Base-by-base conservation (phyloP, 1,140 invertebrate species). In the Maniola jurtina region DNA sequence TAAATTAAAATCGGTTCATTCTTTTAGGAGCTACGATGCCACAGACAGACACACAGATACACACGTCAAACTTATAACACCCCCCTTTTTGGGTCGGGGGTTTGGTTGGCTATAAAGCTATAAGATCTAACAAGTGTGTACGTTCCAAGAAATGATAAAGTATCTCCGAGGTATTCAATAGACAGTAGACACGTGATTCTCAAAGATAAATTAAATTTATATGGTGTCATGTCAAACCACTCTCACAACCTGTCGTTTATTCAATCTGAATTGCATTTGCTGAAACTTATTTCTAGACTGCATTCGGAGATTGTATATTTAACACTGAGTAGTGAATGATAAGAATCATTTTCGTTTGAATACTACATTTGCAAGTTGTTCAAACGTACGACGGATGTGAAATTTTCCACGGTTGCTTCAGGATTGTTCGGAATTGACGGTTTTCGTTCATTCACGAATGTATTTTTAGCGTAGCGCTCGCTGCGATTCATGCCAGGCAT, bases 391-490 rank as follows among this genome's bases (percentile, higher is more conserved):
- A 76, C 84, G 83, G 81, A 86, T 85, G 77, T 80, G 75, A 86
- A 89, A 89, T 81, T 88, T 89, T 89, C 87, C 86, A 84, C 77
- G 73, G 72, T 57, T 54, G 68, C 63, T 72, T 67, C 71, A 83
- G 77, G 68, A 79, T 76, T 66, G 75, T 74, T 72, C 66, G 54
- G 76, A 71, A 75, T 73, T 65, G 71, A 58, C 68, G 73, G 68
- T 71, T 80, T 71, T 73, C 71, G 72, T 88, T 86, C 86, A 89
- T 87, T 86, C 84, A 88, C 74, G 67, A 82, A 81, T 79, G 65
- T 86, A 86, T 87, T 83, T 88, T 84, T 79, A 76, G 83, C 67
- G 55, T 55, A 47, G 58, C 42, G 52, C n/a, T 35, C 63, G 50
- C 50, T 50, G 54, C 52, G 42, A 64, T 59, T 61, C 52, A 48